Conservation (phyloP, 2,888 invertebrate species). For the Axea sp. region DNA sequence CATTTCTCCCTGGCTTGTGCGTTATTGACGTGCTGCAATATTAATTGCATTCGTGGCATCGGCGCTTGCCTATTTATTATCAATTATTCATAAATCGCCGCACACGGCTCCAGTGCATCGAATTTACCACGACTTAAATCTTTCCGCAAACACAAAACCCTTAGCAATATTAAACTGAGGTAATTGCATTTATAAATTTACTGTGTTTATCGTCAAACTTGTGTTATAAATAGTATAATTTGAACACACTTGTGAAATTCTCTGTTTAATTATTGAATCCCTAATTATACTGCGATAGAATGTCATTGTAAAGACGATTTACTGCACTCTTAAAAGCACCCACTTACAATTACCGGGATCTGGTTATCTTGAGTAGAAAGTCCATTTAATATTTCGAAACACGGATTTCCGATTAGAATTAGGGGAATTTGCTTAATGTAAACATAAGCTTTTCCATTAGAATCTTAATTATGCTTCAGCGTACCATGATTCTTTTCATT, state of each 20-base stretch:
- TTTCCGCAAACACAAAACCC: slow-evolving; percentile 23
- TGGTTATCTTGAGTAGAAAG: no score
- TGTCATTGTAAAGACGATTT: no score
- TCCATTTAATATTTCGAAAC: no score
- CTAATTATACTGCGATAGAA: no score
- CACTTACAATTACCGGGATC: no score
- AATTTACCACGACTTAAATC: slow-evolving; percentile 26
- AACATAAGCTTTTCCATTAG: no score
- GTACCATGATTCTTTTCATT: no score
- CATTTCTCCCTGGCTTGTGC: slow-evolving; percentile 18
- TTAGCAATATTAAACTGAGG: slow-evolving; percentile 13
- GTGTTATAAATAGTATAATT: slow-evolving; percentile 10
- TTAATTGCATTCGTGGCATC: slow-evolving; percentile 45
- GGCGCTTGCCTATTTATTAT: slow-evolving; percentile 47
- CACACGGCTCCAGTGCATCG: slow-evolving; percentile 15
- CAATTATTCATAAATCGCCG: slow-evolving; percentile 52
- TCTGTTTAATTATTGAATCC: no score
- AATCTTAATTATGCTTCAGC: no score
- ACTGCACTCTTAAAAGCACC: no score
- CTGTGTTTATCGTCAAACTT: slow-evolving; percentile 8
- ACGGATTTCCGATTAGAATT: no score
- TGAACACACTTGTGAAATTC: background rate
- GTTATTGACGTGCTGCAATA: slow-evolving; percentile 54
- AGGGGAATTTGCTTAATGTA: no score
- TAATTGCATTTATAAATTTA: slow-evolving; percentile 34